Evolutionary conservation across 1,140 invertebrate species (phyloP).

Genomic region (Eumaeus atala): DNA sequence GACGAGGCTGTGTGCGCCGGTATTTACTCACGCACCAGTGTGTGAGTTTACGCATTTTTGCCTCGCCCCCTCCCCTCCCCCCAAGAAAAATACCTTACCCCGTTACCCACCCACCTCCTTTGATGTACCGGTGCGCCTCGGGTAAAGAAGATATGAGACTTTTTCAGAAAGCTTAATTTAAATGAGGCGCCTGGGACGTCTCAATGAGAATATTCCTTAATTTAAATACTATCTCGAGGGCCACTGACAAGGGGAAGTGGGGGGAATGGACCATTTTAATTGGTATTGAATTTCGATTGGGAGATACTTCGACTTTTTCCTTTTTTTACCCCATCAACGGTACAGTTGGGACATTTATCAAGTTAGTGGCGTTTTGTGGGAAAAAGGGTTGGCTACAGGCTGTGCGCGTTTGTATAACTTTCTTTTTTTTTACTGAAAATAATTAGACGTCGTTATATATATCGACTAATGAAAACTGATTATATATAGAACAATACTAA

Average conservation of each 20-base stretch:
- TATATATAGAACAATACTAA: too few relatives aligned
- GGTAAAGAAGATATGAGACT: conserved; percentile 72
- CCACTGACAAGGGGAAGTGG: conserved; percentile 43
- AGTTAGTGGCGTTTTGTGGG: conserved; percentile 13
- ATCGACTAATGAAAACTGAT: too few relatives aligned
- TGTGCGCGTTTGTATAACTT: neutral
- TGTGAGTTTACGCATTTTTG: conserved; percentile 69
- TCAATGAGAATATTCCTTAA: conserved; percentile 68
- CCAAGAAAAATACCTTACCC: conserved; percentile 71
- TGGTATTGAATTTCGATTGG: conserved; percentile 72
- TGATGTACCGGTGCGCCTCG: conserved; percentile 66
- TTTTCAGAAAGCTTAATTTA: conserved; percentile 74
- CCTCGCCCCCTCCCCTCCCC: conserved; percentile 37
- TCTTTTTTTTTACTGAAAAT: too few relatives aligned
- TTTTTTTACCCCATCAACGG: conserved; percentile 33
- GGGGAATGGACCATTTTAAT: conserved; percentile 59
- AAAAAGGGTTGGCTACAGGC: conserved; percentile 12
- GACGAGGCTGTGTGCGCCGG: conserved; percentile 54
- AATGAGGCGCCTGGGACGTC: conserved; percentile 65
- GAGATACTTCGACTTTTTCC: conserved; percentile 42
- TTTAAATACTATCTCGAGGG: conserved; percentile 68
- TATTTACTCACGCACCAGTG: conserved; percentile 68
- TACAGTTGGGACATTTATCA: conserved; percentile 14
- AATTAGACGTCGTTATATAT: too few relatives aligned
- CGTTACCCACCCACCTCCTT: conserved; percentile 55